Evolutionary conservation across 2,888 invertebrate genomes (phyloP), one percentile per base, ranked within the genome.

Genomic region (Synanthedon myopaeformis): DNA sequence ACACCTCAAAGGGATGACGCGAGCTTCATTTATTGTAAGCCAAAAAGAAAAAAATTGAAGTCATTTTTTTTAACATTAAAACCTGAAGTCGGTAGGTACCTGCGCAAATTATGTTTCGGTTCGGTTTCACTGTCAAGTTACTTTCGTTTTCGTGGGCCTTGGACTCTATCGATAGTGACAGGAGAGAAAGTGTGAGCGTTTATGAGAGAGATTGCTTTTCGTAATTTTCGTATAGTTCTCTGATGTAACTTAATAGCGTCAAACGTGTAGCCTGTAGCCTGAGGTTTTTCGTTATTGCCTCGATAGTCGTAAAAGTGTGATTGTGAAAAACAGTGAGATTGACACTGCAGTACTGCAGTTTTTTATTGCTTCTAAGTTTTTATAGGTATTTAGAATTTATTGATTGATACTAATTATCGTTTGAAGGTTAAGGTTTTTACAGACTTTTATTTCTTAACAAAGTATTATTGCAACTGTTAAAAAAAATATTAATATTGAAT

Each of bases 171-270:
- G 75, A 78, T 68, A 78, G 81, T 75, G 72, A 78, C 78, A 72
- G 67, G 67, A 67, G 67, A 70, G 70, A 70, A 74, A 72, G 77
- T 64, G 60, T 57, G 56, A 57, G 60, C 23, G 5, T 63, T 74
- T 65, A 81, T 84, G 84, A 83, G 82, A 79, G 81, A 83, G 82
- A 77, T 69, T 35, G 71, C 60, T 63, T 68, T 69, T 58, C 58
- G 62, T 35, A 35, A 60, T 63, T 68, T 69, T 58, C 58, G 62
- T 35, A 35, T 61, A 57, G 64, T 66, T 61, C 61, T 62, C 69
- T 82, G 79, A 77, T 73, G 79, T 79, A 78, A 74, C 45, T 54
- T 51, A 13, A 6, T 41, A 42, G 48, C 45, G 11, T 42, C 49
- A 23, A 17, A 55, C 58, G 58, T 52, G 52, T 48, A 23, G 23